Evolutionary conservation across 2,797 vertebrate species (phyloP).

Genomic region (Sus cebifrons): DNA sequence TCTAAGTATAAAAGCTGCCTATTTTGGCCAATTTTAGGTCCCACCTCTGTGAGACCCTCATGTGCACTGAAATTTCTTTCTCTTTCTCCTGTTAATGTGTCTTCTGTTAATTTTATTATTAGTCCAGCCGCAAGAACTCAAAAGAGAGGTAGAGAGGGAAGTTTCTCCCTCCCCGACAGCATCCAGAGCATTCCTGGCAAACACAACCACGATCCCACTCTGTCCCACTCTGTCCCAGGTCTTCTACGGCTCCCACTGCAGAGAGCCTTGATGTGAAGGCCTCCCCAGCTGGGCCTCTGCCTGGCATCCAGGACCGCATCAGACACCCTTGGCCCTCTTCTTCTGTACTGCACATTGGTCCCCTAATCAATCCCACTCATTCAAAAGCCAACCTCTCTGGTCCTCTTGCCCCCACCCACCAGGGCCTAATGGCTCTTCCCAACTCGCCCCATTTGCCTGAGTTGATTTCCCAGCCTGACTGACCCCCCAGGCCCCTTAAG

Average conservation of each 20-base stretch:
- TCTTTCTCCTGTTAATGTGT: neutral
- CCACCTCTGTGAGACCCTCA: neutral
- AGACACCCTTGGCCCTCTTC: neutral
- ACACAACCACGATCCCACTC: neutral
- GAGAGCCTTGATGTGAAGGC: neutral
- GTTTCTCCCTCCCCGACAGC: neutral
- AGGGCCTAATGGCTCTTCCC: neutral
- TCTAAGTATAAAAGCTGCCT: neutral
- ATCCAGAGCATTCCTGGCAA: neutral
- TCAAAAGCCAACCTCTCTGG: neutral
- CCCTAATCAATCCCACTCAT: neutral
- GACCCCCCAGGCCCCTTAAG: neutral
- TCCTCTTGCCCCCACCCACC: neutral
- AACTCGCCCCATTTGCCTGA: neutral
- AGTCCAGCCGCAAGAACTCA: neutral
- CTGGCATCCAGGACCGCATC: neutral
- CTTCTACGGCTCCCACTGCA: neutral
- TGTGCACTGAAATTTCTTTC: neutral
- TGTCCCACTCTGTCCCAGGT: neutral
- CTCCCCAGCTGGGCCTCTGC: neutral
- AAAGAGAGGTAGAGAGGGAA: neutral
- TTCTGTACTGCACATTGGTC: neutral
- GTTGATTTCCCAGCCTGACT: neutral
- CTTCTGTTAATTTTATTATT: neutral
- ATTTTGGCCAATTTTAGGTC: neutral